These are phyloP conservation scores for Pachymerium ferrugineum DNA, from an alignment of 2,888 invertebrate genomes.

Conservation along the genomic window DNA sequence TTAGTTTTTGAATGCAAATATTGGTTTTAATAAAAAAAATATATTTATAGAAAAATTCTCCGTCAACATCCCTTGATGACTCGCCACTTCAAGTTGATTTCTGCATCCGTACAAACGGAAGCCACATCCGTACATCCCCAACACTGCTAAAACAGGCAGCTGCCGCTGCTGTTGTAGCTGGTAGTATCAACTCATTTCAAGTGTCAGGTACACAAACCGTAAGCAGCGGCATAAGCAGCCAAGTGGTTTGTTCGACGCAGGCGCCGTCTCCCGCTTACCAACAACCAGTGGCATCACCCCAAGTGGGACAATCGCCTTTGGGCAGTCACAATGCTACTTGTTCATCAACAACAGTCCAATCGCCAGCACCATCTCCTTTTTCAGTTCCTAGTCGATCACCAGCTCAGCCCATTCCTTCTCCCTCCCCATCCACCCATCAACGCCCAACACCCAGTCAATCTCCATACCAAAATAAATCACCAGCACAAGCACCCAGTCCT, in stretches of 20 bases:
- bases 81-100: constrained; percentile 28
- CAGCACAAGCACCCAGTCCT: constrained; percentile 32
- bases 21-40: too few relatives aligned
- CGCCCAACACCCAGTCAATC: constrained; percentile 28
- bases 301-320: constrained; percentile 31
- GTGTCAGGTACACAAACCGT: constrained; percentile 31
- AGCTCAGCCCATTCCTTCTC: constrained; percentile 33
- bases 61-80: constrained; percentile 11
- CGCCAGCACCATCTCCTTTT: constrained; percentile 32
- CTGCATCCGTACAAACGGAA: constrained; percentile 28
- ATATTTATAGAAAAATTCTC: neutral
- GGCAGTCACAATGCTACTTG: constrained; percentile 31
- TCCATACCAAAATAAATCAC: constrained; percentile 36
- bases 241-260: constrained; percentile 33
- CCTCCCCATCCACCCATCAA: constrained; percentile 33
- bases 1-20: too few relatives aligned
- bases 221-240: neutral
- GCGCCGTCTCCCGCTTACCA: constrained; percentile 36
- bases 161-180: neutral
- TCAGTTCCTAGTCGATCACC: constrained; percentile 32
- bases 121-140: neutral
- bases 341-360: neutral
- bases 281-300: constrained; percentile 30
- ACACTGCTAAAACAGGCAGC: neutral
- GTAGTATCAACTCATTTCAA: constrained; percentile 8